Evolutionary conservation across 2,113 vertebrate species (phyloP).

Genomic region (Microtus richardsoni): DNA sequence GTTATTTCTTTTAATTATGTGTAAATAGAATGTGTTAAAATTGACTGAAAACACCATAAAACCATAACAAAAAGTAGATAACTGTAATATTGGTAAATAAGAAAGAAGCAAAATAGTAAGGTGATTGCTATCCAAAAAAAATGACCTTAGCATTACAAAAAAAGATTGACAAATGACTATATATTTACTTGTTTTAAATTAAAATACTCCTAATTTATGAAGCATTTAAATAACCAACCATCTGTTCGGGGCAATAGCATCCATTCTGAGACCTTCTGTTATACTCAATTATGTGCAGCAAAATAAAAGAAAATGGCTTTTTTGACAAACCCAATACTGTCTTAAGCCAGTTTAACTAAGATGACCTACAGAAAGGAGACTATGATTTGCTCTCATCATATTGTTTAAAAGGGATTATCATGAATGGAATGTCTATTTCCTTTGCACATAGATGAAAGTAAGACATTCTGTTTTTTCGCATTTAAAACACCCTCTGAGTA

Average conservation of each 20-base stretch:
- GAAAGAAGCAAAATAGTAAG: not conserved
- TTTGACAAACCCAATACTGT: not conserved
- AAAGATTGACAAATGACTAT: conserved; percentile 8
- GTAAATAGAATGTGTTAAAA: not conserved
- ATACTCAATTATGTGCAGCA: not conserved
- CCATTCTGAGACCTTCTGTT: not conserved
- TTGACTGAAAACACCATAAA: not conserved
- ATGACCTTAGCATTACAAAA: not conserved
- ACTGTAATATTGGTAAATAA: not conserved
- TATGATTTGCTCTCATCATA: not conserved
- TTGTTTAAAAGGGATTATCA: not conserved
- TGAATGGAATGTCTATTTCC: not conserved
- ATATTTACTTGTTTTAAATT: conserved; percentile 44
- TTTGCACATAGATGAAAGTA: not conserved
- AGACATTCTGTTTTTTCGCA: not conserved
- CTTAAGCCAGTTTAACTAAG: not conserved
- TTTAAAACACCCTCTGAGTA: not conserved
- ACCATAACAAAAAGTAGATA: not conserved
- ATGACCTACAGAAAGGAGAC: not conserved
- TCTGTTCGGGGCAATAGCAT: not conserved
- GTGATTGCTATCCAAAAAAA: not conserved
- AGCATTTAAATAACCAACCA: conserved; percentile 24
- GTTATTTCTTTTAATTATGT: not conserved
- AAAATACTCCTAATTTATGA: not conserved
- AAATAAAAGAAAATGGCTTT: not conserved